Conservation (phyloP, 2,888 invertebrate genomes). For the Microdon myrmicae region DNA sequence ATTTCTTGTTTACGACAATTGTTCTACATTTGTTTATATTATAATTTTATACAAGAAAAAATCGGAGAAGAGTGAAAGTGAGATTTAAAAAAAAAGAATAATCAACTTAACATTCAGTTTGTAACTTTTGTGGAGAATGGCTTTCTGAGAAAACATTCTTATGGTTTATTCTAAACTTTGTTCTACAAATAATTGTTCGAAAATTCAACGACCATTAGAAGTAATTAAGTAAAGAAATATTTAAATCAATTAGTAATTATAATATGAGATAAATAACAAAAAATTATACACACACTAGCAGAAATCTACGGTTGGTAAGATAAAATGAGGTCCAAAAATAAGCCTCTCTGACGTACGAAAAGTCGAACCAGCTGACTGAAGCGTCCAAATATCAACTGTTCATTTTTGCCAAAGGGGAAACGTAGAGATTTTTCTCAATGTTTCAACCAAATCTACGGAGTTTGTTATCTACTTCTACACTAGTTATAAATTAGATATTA, state of each 20-base stretch:
- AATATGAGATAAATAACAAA: constrained; percentile 2
- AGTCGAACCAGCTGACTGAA: too few relatives aligned
- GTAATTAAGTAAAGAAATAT: constrained; percentile 48
- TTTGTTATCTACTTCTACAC: too few relatives aligned
- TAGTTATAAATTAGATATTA: too few relatives aligned
- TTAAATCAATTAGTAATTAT: constrained; percentile 43
- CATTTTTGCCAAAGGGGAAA: too few relatives aligned
- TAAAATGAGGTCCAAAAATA: too few relatives aligned
- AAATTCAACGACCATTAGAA: constrained; percentile 53
- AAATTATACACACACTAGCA: too few relatives aligned
- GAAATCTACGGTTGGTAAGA: too few relatives aligned
- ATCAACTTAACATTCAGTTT: constrained; percentile 17
- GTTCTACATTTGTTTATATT: constrained; percentile 15
- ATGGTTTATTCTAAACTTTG: constrained; percentile 15
- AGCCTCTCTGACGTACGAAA: too few relatives aligned
- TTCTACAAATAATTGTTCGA: constrained; percentile 24
- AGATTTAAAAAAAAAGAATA: constrained; percentile 7
- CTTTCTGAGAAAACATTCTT: constrained; percentile 13
- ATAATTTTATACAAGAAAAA: constrained; percentile 3
- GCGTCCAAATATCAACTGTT: too few relatives aligned
- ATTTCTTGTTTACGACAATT: too few relatives aligned
- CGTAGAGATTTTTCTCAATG: too few relatives aligned
- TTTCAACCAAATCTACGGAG: too few relatives aligned
- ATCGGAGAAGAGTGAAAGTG: constrained; percentile 1
- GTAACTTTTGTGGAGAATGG: constrained; percentile 18